Conservation (phyloP, 2,797 vertebrate genomes). For the Apogon talboti region DNA sequence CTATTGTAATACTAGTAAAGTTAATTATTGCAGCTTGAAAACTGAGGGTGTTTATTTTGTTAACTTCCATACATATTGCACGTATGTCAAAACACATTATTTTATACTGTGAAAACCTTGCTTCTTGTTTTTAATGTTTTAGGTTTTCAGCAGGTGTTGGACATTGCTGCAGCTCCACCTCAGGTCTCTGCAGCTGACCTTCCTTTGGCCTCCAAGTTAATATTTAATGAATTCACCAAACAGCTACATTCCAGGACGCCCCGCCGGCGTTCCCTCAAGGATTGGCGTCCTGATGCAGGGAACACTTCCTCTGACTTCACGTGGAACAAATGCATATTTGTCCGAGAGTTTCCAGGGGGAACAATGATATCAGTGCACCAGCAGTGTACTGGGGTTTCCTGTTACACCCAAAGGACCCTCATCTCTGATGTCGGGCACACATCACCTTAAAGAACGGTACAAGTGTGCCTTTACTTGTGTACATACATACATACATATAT, state of each 20-base stretch:
- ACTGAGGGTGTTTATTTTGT: too few species aligned
- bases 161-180: background rate
- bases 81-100: too few species aligned
- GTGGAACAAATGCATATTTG: conserved; percentile 65
- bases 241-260: conserved; percentile 58
- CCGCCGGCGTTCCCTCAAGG: conserved; percentile 42
- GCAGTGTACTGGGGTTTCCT: conserved; percentile 66
- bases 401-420: conserved; percentile 57
- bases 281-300: conserved; percentile 16
- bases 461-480: too few species aligned
- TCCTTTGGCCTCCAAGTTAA: conserved; percentile 33
- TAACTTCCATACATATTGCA: too few species aligned
- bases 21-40: too few species aligned
- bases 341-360: conserved; percentile 67
- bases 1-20: too few species aligned
- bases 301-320: conserved; percentile 68
- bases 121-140: rapidly evolving
- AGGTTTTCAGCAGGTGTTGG: background rate
- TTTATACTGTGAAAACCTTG: background rate
- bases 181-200: conserved; percentile 21
- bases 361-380: conserved; percentile 76
- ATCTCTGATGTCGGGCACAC: conserved; percentile 10
- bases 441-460: background rate
- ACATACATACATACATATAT: too few species aligned
- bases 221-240: conserved; percentile 57